Evolutionary conservation across 2,888 invertebrate species (phyloP).

Genomic region (Amblyteles armatorius): DNA sequence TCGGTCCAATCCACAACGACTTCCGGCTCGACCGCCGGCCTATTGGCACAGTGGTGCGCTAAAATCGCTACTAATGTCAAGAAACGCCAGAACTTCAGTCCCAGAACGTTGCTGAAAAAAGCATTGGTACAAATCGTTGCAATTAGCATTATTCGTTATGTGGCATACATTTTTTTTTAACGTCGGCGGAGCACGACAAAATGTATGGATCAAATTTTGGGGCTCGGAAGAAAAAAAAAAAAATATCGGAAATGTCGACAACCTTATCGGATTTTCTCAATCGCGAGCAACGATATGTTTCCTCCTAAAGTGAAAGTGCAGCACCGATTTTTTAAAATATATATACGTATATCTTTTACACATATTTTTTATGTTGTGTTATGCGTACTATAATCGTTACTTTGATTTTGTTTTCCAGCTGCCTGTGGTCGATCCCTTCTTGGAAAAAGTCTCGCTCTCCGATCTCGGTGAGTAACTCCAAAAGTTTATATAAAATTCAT

Average conservation of each 20-base stretch:
- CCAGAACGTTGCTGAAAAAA: constrained; percentile 78
- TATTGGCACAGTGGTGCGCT: constrained; percentile 81
- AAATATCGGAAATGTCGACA: neutral
- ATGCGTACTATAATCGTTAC: neutral
- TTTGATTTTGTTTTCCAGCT: constrained; percentile 86
- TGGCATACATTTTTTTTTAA: neutral
- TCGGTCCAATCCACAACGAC: constrained; percentile 74
- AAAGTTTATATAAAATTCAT: constrained; percentile 23
- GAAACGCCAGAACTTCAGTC: constrained; percentile 79
- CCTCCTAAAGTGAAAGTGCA: constrained; percentile 29
- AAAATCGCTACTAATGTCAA: constrained; percentile 82
- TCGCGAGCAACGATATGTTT: constrained; percentile 2
- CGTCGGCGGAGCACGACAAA: neutral
- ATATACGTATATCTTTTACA: neutral
- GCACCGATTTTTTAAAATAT: neutral
- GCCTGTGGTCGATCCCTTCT: constrained; percentile 95
- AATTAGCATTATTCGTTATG: neutral
- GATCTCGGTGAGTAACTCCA: constrained; percentile 90
- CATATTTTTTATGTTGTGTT: neutral
- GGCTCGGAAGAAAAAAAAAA: neutral
- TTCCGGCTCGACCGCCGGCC: constrained; percentile 73
- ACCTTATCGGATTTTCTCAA: neutral
- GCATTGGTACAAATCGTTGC: constrained; percentile 75
- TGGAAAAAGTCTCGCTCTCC: constrained; percentile 93
- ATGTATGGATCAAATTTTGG: neutral